Evolutionary conservation across 2,888 invertebrate genomes (phyloP).

Genomic region (Temnothorax ravouxi): DNA sequence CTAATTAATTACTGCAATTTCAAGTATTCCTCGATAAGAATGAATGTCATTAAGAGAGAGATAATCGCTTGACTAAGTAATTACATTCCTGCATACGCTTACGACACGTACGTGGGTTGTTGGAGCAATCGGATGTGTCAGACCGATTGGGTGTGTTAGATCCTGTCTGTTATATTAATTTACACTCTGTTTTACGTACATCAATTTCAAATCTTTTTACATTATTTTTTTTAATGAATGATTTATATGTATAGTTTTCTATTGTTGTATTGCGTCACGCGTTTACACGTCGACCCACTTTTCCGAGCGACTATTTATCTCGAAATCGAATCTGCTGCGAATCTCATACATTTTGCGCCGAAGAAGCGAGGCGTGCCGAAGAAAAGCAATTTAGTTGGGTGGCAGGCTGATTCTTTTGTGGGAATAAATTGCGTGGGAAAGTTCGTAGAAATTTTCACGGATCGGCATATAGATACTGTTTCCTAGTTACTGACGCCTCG

Average conservation of each 20-base stretch:
- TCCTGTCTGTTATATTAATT: neutral
- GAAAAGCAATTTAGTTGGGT: slow-evolving; percentile 56
- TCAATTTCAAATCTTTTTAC: neutral
- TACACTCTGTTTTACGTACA: neutral
- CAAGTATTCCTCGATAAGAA: slow-evolving; percentile 7
- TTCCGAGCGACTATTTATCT: slow-evolving; percentile 3
- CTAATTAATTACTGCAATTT: slow-evolving; percentile 20
- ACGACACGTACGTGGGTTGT: neutral
- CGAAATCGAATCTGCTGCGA: slow-evolving; percentile 7
- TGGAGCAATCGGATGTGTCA: neutral
- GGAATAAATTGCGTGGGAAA: slow-evolving; percentile 70
- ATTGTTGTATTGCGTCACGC: neutral
- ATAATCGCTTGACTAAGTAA: slow-evolving; percentile 36
- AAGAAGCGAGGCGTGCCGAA: slow-evolving; percentile 50
- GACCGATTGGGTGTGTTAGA: neutral
- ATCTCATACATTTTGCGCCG: neutral
- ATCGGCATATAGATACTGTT: slow-evolving; percentile 59
- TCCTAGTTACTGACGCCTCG: slow-evolving; percentile 57
- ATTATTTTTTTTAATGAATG: neutral
- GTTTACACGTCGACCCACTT: neutral
- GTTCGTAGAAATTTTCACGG: slow-evolving; percentile 72
- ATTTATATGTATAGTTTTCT: neutral
- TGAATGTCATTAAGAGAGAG: slow-evolving; percentile 15
- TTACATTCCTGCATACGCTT: slow-evolving; percentile 27
- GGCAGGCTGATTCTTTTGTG: slow-evolving; percentile 59